phyloP scores from a whole-genome alignment of 2,888 invertebrate genomes.

The Phorcus lineatus region DNA sequence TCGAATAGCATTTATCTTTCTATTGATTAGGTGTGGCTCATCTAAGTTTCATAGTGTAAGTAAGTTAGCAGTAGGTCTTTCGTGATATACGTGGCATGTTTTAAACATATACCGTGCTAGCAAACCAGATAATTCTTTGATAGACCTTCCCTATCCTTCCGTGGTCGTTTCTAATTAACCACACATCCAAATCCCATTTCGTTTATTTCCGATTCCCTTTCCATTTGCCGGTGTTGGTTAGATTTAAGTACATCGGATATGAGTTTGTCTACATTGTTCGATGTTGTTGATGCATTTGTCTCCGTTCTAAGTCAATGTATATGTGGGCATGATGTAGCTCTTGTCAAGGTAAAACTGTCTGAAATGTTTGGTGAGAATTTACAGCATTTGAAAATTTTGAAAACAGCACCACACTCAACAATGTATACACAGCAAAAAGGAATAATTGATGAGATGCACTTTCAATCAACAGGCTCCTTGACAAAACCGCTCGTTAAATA shows the following conservation, averaged over 20 bases:
- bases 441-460: too few species aligned
- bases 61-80: neutral
- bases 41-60: too few species aligned
- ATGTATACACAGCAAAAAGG: too few species aligned
- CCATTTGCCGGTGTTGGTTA: neutral
- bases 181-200: neutral
- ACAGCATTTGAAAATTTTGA: too few species aligned
- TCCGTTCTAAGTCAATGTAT: neutral
- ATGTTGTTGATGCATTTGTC: neutral
- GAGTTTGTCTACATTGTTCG: neutral
- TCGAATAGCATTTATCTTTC: too few species aligned
- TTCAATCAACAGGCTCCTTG: too few species aligned
- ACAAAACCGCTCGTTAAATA: too few species aligned
- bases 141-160: neutral
- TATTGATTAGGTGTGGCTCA: too few species aligned
- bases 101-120: neutral
- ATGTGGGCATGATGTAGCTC: too few species aligned
- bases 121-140: neutral
- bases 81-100: neutral
- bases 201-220: constrained; percentile 4
- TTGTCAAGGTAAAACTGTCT: too few species aligned
- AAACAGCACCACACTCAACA: too few species aligned
- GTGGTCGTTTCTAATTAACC: neutral
- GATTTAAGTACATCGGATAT: constrained; percentile 5
- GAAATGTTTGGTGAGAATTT: too few species aligned